phyloP scores from a whole-genome alignment of 2,888 invertebrate genomes.

The Fabriciana adippe region DNA sequence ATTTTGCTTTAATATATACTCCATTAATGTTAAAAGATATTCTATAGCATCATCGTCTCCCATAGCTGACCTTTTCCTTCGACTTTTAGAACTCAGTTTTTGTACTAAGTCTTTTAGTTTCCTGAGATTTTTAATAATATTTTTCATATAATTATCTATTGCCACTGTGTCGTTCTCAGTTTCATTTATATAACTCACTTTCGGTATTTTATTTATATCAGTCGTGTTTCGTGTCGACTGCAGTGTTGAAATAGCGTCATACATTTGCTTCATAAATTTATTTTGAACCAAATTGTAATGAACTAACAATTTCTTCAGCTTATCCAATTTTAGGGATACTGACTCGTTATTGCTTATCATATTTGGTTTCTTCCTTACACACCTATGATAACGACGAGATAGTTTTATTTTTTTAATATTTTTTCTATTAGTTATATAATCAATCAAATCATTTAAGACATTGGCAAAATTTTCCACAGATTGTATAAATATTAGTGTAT shows the following conservation, averaged over 20 bases:
- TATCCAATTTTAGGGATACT: constrained; percentile 46
- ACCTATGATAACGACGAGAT: constrained; percentile 29
- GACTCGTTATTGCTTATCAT: constrained; percentile 25
- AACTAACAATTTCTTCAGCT: constrained; percentile 52
- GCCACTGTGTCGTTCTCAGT: constrained; percentile 41
- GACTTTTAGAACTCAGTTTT: constrained; percentile 47
- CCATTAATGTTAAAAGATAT: constrained; percentile 66
- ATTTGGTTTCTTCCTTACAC: constrained; percentile 25
- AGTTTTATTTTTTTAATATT: constrained; percentile 31
- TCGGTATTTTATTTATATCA: constrained; percentile 13
- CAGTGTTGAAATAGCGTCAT: constrained; percentile 49
- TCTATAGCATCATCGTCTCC: constrained; percentile 58
- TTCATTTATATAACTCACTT: constrained; percentile 28
- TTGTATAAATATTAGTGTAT: constrained; percentile 56
- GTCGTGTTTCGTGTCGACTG: constrained; percentile 39
- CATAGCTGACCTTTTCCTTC: constrained; percentile 52
- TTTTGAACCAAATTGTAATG: constrained; percentile 64
- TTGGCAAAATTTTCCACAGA: constrained; percentile 60
- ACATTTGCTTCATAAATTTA: constrained; percentile 60
- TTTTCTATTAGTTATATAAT: constrained; percentile 47
- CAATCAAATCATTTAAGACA: constrained; percentile 58
- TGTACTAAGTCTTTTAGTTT: constrained; percentile 58
- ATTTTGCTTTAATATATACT: constrained; percentile 63
- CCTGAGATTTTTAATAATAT: constrained; percentile 61
- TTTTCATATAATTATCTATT: constrained; percentile 56